Evolutionary conservation across 2,797 vertebrate species (phyloP), one percentile per base, ranked within the genome.

Genomic region (Percopsis omiscomaycus): DNA sequence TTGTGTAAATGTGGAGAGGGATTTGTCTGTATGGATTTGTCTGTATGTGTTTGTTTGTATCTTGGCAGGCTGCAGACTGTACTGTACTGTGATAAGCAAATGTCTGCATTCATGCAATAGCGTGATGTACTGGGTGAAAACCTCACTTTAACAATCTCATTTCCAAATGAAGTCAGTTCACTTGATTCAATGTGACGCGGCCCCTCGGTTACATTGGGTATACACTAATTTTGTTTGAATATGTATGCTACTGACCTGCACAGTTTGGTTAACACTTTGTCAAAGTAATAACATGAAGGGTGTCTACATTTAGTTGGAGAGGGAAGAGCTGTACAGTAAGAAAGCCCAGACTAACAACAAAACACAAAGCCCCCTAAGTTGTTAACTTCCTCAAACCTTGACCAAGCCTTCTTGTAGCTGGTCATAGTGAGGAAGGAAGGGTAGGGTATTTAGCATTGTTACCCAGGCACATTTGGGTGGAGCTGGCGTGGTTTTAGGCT

Each of bases 391-490:
- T 30, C 22, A 54, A 28, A 54, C 27, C 47, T 13, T n/a, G 12
- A n/a, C 11, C 47, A 13, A 12, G 52, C 16, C 11, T 45, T 44
- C 9, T 56, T 37, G 37, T 56, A 15, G 51, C 11, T 14, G 9
- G 28, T 37, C 10, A 51, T 28, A 12, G 45, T 44, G 30, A 56
- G 30, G 66, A 50, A 27, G 55, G 55, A 45, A 12, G 27, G 49
- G 60, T 59, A 32, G 37, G 14, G 55, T 57, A 64, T 6, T 47
- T 1, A 32, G 3, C 27, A 2, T 53, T 27, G 28, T 49, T 51
- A 4, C n/a, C 59, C 12, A 29, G 10, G 55, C 61, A 67, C n/a
- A 45, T 69, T 61, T 76, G 59, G 67, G 71, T 76, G 80, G 61
- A 71, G 58, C 27, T 22, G 58, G 48, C 53, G 16, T 63, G 22